phyloP scores from a whole-genome alignment of 2,888 invertebrate species.

The Brenthis daphne region DNA sequence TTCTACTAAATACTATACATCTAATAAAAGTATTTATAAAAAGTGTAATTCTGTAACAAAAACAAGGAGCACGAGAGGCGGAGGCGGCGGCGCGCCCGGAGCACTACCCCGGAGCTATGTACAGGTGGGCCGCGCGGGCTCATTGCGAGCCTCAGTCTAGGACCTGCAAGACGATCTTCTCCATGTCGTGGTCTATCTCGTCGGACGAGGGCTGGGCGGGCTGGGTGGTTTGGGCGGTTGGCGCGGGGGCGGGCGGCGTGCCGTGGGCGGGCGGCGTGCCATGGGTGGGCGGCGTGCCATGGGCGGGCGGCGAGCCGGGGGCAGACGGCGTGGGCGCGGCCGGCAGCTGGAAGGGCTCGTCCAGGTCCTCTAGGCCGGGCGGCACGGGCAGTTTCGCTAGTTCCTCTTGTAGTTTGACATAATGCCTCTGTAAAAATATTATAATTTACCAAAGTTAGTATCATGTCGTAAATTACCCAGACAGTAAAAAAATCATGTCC shows the following conservation, averaged over 20 bases:
- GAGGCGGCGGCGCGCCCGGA: too few species aligned
- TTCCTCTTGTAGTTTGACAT: conserved; percentile 92
- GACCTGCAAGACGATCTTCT: conserved; percentile 88
- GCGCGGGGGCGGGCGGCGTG: conserved; percentile 30
- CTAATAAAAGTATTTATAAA: conserved; percentile 65
- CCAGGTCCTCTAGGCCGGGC: conserved; percentile 87
- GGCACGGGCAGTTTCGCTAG: conserved; percentile 91
- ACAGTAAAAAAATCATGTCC: too few species aligned
- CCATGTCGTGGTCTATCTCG: conserved; percentile 88
- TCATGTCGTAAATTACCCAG: too few species aligned
- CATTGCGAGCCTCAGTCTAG: conserved; percentile 46
- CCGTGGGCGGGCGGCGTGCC: conserved; percentile 36
- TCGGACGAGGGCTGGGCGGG: conserved; percentile 50
- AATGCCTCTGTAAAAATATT: conserved; percentile 84
- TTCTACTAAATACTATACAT: conserved; percentile 65
- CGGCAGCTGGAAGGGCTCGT: conserved; percentile 80
- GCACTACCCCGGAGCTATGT: too few species aligned
- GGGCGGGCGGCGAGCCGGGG: conserved; percentile 59
- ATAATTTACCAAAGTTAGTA: neutral
- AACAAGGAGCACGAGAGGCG: neutral
- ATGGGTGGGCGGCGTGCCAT: conserved; percentile 38
- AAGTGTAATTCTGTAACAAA: conserved; percentile 51
- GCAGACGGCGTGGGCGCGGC: conserved; percentile 52
- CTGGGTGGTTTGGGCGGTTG: conserved; percentile 32
- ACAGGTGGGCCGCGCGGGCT: too few species aligned